A percentile compares a stretch with the other conserved stretches of the same genome.
phyloP scores from a whole-genome alignment of 2,113 vertebrate genomes.

The cat (Felis catus) region F.catus_Fca126_mat1.0 CM031412.1:176644501-176645000 shows the following conservation, averaged over 20 bases:
- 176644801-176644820: not conserved
- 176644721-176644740: not conserved
- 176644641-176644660: not conserved
- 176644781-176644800: not conserved
- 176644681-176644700: not conserved
- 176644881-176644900: too few species aligned
- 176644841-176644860: not conserved
- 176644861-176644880: not conserved
- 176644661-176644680: not conserved
- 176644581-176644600: not conserved
- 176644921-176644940: accelerated
- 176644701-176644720: not conserved
- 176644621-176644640: too few species aligned
- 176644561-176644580: not conserved
- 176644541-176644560: not conserved
- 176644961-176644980: not conserved
- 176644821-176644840: not conserved
- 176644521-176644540: not conserved
- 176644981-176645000: not conserved
- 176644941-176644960: not conserved
- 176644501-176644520: not conserved
- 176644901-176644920: accelerated
- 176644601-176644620: not conserved
- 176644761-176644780: not conserved
- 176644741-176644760: too few species aligned